Evolutionary conservation across 2,888 invertebrate genomes (phyloP).

Genomic region (Drosophila eohydei): DNA sequence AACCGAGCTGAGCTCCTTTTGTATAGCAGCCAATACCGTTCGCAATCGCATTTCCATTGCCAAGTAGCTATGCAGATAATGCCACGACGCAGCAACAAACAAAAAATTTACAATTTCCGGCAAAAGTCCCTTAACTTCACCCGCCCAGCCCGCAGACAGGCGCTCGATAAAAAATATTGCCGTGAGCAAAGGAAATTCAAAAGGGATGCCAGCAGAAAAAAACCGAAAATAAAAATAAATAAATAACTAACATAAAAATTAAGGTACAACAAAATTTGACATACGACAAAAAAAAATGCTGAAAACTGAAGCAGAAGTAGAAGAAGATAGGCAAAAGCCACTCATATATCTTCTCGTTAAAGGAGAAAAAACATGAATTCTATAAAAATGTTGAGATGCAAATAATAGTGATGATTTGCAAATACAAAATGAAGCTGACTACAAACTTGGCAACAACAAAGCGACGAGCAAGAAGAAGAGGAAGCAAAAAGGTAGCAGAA

Average conservation of each 20-base stretch:
- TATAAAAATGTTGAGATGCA: constrained; percentile 60
- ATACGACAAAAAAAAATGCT: constrained; percentile 40
- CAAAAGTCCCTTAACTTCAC: constrained; percentile 36
- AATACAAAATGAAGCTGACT: constrained; percentile 65
- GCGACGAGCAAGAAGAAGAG: not conserved
- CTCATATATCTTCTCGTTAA: constrained; percentile 42
- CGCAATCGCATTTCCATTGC: constrained; percentile 26
- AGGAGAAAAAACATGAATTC: constrained; percentile 23
- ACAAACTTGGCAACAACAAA: constrained; percentile 30
- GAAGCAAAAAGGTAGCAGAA: constrained; percentile 16
- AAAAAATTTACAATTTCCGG: constrained; percentile 77
- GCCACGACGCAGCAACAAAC: constrained; percentile 46
- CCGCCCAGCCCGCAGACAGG: not conserved
- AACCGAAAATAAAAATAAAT: constrained; percentile 12
- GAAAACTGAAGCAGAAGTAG: not conserved
- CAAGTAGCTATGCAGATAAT: constrained; percentile 49
- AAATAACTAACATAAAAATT: constrained; percentile 63
- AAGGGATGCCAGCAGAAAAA: constrained; percentile 30
- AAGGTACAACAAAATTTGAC: constrained; percentile 66
- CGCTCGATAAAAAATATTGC: constrained; percentile 64
- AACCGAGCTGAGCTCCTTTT: constrained; percentile 24
- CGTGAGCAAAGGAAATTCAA: constrained; percentile 64
- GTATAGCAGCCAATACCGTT: constrained; percentile 22
- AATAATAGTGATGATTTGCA: constrained; percentile 81
- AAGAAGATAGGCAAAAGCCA: constrained; percentile 34